These are phyloP conservation scores for Florisuga fusca DNA, from an alignment of 2,797 vertebrate species.

Conservation along the genomic window DNA sequence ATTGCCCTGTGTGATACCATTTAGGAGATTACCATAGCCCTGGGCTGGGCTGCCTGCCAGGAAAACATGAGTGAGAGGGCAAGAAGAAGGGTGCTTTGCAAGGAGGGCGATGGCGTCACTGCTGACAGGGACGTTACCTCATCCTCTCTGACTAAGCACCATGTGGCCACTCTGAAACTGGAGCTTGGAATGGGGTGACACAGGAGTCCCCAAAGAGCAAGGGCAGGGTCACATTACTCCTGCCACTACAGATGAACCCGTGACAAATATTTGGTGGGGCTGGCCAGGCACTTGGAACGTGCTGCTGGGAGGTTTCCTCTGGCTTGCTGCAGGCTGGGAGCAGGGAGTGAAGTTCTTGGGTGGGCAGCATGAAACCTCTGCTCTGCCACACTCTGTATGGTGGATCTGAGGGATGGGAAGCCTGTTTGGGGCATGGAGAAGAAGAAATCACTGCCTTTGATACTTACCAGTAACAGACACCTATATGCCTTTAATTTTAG, in stretches of 20 bases:
- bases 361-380: not conserved
- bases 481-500: not conserved
- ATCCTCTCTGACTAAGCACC: conserved; percentile 31
- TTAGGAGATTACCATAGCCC: conserved; percentile 27
- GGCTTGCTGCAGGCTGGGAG: not conserved
- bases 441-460: not conserved
- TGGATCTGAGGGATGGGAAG: not conserved
- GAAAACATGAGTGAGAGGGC: conserved; percentile 69
- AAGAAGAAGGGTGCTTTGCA: conserved; percentile 56
- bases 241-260: not conserved
- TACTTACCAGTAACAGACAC: not conserved
- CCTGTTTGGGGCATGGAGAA: not conserved
- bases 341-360: not conserved
- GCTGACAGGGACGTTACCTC: conserved; percentile 35
- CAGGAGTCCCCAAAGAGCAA: not conserved
- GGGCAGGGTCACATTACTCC: not conserved
- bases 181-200: not conserved
- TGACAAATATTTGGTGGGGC: not conserved
- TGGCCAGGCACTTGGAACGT: rapidly evolving
- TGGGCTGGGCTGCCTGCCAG: conserved; percentile 62
- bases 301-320: not conserved
- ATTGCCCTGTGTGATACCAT: conserved; percentile 17
- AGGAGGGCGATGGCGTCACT: conserved; percentile 36
- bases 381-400: not conserved
- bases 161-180: not conserved